phyloP scores from a whole-genome alignment of 2,113 vertebrate genomes.

The Synodontis membranacea region DNA sequence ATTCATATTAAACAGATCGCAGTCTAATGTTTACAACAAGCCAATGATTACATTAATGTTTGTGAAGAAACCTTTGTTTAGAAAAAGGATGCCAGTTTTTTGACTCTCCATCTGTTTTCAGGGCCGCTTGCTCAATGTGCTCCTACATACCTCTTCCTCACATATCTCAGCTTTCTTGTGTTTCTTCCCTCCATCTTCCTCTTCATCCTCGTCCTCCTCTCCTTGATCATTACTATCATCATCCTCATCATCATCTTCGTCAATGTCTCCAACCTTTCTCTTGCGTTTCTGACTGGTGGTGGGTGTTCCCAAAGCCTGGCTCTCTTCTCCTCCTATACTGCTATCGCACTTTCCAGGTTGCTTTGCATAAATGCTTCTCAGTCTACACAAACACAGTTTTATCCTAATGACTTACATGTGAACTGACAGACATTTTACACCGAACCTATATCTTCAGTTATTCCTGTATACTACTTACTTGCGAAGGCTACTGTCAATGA shows the following conservation, averaged over 20 bases:
- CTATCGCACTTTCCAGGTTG: constrained; percentile 82
- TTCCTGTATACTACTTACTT: constrained; percentile 80
- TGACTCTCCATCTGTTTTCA: background rate
- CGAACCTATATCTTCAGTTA: background rate
- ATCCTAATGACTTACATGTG: background rate
- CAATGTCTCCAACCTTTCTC: constrained; percentile 84
- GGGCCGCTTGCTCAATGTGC: background rate
- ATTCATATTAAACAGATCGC: constrained; percentile 29
- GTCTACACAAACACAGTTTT: constrained; percentile 67
- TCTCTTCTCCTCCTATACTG: constrained; percentile 75
- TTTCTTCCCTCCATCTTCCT: constrained; percentile 83
- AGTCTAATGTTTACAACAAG: background rate
- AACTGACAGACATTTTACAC: background rate
- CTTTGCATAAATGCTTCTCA: constrained; percentile 87
- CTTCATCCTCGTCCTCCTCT: constrained; percentile 87
- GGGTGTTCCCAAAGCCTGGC: constrained; percentile 70
- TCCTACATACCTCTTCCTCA: constrained; percentile 83
- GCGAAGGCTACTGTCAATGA: constrained; percentile 91
- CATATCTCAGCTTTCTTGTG: constrained; percentile 84
- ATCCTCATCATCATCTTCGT: constrained; percentile 82
- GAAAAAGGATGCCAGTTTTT: background rate
- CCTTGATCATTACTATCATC: constrained; percentile 80
- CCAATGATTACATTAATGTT: background rate
- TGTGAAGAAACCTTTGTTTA: background rate
- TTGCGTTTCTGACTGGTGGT: constrained; percentile 79